Evolutionary conservation across 2,888 invertebrate genomes (phyloP).

Genomic region (Ephialtes manifestator): DNA sequence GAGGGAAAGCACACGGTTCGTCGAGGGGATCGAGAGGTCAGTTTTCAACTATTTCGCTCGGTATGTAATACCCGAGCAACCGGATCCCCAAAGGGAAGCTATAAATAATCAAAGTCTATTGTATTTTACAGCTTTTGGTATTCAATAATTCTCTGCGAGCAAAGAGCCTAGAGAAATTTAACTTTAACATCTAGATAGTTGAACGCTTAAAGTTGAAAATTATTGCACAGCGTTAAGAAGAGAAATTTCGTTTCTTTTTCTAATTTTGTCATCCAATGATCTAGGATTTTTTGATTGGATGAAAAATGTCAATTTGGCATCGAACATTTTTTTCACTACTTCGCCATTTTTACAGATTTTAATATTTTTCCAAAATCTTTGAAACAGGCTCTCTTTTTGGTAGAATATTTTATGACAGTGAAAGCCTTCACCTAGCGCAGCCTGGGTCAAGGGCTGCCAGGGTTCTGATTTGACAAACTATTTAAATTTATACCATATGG

Average conservation of each 20-base stretch:
- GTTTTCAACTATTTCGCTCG: slow-evolving; percentile 31
- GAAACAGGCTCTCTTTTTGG: too few species aligned
- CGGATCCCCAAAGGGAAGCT: slow-evolving; percentile 2
- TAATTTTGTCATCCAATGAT: too few species aligned
- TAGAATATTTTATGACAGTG: too few species aligned
- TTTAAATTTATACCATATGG: too few species aligned
- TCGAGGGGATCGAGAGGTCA: slow-evolving; percentile 36
- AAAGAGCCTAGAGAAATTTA: background rate
- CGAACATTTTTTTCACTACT: too few species aligned
- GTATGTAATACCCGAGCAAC: slow-evolving; percentile 9
- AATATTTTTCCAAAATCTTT: too few species aligned
- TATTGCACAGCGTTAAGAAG: background rate
- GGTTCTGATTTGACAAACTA: too few species aligned
- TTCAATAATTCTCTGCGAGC: slow-evolving; percentile 1
- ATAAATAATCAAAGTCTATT: slow-evolving; percentile 23
- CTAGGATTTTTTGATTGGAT: too few species aligned
- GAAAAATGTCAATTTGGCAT: too few species aligned
- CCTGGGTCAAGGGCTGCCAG: too few species aligned
- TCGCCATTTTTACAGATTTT: too few species aligned
- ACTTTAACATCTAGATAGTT: background rate
- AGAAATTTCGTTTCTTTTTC: background rate
- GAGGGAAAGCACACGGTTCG: background rate
- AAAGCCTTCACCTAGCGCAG: too few species aligned
- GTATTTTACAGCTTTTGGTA: background rate
- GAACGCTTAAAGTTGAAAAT: background rate